Conservation (phyloP, 2,797 vertebrate species). For the Hirundo rustica region DNA sequence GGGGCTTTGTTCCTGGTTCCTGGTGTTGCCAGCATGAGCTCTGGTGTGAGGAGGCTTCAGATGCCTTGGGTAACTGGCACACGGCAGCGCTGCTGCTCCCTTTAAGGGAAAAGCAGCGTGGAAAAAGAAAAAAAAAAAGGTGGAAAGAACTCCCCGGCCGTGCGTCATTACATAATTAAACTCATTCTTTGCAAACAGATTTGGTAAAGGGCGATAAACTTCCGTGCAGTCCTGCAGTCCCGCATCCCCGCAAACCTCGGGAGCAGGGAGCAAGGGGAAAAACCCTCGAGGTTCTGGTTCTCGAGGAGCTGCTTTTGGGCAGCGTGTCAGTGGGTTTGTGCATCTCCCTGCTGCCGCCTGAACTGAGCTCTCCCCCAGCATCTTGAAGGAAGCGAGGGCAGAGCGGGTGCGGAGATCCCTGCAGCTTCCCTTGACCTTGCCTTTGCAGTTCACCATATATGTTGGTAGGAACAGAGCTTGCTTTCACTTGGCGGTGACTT, state of each 20-base stretch:
- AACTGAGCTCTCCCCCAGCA: not conserved
- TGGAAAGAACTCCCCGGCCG: not conserved
- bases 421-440: constrained; percentile 12
- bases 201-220: not conserved
- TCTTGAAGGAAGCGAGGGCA: not conserved
- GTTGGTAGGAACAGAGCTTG: constrained; percentile 49
- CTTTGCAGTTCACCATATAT: constrained; percentile 13
- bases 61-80: not conserved
- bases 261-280: not conserved
- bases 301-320: not conserved
- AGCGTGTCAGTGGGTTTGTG: not conserved
- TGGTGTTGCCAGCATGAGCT: not conserved
- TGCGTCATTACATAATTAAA: not conserved
- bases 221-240: not conserved
- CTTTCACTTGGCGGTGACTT: constrained; percentile 64
- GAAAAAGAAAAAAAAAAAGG: not conserved
- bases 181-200: not conserved
- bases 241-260: not conserved
- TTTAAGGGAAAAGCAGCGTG: not conserved
- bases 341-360: not conserved
- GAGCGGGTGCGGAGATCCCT: not conserved
- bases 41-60: not conserved
- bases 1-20: not conserved
- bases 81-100: not conserved
- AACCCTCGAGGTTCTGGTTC: not conserved